Evolutionary conservation across 1,140 invertebrate species (phyloP), one percentile per base, ranked within the genome.

Genomic region (Drosophila leontia): DNA sequence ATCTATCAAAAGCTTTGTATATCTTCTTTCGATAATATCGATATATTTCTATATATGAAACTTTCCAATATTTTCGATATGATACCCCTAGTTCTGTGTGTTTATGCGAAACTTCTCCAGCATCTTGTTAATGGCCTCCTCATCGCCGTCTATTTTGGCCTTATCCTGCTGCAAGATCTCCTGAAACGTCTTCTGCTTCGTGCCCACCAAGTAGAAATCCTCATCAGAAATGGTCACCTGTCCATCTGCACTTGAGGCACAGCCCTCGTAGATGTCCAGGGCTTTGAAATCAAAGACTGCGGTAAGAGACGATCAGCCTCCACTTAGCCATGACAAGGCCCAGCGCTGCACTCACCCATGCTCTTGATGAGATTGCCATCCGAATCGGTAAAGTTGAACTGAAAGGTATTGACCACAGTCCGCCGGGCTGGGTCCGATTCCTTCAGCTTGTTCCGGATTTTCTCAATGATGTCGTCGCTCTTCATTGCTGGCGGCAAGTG

Each of bases 241-340:
- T 3, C 75, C 91, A 75, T 92, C 91, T 0, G 78, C 70, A n/a
- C 55, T 37, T 6, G 68, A 4, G 8, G 84, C 64, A 56, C 69
- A 91, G 7, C 91, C 91, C 29, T 92, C 91, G 37, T 92, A 92
- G 39, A 92, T 92, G 26, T 92, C 90, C 71, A 92, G 32, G 32
- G 88, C 91, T 92, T 92, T 92, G 76, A 92, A 92, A 91, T 92
- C 91, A 75, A 92, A 92, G 53, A 92, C 91, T 92, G 58, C 56
- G 57, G 75, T 80, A 58, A 90, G 50, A 79, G 50, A 79, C 37
- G 72, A 68, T 90, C 65, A 88, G 34, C 26, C 42, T 12, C 32
- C 23, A 15, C 13, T 11, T 29, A 55, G 48, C 37, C 58, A 19
- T 23, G 61, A 29, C 29, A 1, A 37, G 61, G 57, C 17, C 32